Base-by-base conservation (phyloP, 2,888 invertebrate species). In the Papilio gigon region DNA sequence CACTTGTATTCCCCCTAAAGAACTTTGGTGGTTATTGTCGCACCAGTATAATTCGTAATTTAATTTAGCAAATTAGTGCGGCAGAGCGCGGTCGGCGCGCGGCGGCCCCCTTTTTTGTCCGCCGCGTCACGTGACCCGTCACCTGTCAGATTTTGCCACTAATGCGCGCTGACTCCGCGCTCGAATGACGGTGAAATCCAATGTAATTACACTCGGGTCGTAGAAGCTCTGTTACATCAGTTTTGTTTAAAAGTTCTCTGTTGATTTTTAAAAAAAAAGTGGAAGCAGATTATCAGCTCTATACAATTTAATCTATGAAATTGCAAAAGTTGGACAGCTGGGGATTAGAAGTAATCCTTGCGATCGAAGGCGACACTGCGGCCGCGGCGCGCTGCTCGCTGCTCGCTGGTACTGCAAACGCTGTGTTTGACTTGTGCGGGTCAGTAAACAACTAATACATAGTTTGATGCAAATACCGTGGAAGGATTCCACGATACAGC, bases 141-240 rank as follows among this genome's bases (percentile, higher is more conserved):
- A 33, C 27, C 35, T 67, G 61, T 67, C 67, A 61, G 40, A 67
- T 61, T n/a, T 67, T 67, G 67, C 60, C 12, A 50, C 60, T 27
- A 25, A 61, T 59, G 22, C 14, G 17, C 12, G 35, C 25, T 12
- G 44, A 58, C 8, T 47, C 47, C 22, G 4, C 58, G 65, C 42
- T 12, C 22, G 22, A 30, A 65, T 40, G 4, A 30, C 56, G 17
- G 4, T 25, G n/a, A 20, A 58, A 8, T 40, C 44, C 20, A 30
- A 65, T 40, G 20, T 6, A 25, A 53, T 64, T 56, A 64, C 30
- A 35, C 4, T 40, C n/a, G 12, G 47, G 4, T 11, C 20, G 5
- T 17, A 20, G 14, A 22, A 22, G 3, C 17, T 11, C 22, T 22
- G n/a, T n/a, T n/a, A n/a, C n/a, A n/a, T n/a, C n/a, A 59, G 6